These are phyloP conservation scores for Phyllotis vaccarum DNA, from an alignment of 2,797 vertebrate genomes.

Conservation along the genomic window DNA sequence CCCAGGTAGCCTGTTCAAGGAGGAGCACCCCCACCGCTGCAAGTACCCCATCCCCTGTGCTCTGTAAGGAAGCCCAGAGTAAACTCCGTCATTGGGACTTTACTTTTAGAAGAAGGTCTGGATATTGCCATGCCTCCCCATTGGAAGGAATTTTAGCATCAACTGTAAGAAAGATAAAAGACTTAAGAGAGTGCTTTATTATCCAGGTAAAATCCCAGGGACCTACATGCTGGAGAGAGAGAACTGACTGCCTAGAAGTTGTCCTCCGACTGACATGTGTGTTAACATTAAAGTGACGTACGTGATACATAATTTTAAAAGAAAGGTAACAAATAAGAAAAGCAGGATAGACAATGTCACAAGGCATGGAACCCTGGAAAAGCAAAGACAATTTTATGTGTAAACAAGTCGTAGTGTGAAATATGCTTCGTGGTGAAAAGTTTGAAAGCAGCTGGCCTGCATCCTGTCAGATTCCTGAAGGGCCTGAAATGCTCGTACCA, in stretches of 20 bases:
- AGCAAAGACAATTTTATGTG: not conserved
- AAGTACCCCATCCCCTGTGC: not conserved
- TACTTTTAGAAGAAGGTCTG: not conserved
- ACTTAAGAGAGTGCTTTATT: not conserved
- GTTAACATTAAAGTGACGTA: not conserved
- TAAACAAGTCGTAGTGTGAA: not conserved
- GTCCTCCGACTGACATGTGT: not conserved
- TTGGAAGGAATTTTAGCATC: not conserved
- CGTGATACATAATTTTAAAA: not conserved
- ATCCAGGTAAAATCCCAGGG: not conserved
- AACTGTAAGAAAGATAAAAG: not conserved
- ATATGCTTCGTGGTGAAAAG: not conserved
- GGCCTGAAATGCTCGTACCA: not conserved
- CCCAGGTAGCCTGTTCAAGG: not conserved
- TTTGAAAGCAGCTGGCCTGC: slow-evolving; percentile 22
- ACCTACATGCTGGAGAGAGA: not conserved
- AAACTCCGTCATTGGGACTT: not conserved
- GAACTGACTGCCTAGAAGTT: not conserved
- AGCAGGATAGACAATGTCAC: not conserved
- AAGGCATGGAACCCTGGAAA: not conserved
- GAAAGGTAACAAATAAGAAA: not conserved
- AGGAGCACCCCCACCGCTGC: not conserved
- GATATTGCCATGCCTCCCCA: not conserved
- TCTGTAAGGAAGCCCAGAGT: not conserved
- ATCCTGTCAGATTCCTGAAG: not conserved